Evolutionary conservation across 2,797 vertebrate genomes (phyloP), one percentile per base, ranked within the genome.

Genomic region (Sus cebifrons): DNA sequence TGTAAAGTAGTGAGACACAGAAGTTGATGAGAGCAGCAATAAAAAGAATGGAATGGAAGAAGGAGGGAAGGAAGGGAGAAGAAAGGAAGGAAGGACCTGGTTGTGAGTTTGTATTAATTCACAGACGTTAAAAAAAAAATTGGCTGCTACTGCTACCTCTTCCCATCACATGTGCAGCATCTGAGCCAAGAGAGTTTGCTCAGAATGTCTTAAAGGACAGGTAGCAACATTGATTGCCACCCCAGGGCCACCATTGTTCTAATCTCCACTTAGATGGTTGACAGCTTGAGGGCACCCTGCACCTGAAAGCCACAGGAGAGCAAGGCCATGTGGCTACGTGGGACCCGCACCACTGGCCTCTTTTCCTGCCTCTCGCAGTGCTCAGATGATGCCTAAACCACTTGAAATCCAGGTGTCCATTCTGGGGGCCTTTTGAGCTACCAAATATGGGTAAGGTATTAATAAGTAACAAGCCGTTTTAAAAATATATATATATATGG

Each of bases 291-390:
- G 23, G 23, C 0, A 8, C 32, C 64, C 32, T 15, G 21, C 9
- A 18, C 2, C 2, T 74, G 32, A 65, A 85, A 83, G 73, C 10
- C 8, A 2, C 10, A 13, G n/a, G 7, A 58, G 36, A 40, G 3
- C 29, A 40, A 67, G 36, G 67, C 40, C 73, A 6, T 20, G 0
- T 10, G 16, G 3, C 4, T 20, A 1, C 0, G 2, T 5, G 0
- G 1, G 23, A 23, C 71, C 2, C 44, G 5, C 3, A 49, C 8
- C 21, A 25, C 3, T 17, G 15, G 7, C 10, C 16, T 49, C 70
- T 15, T 18, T 9, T 12, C 29, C 67, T 49, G 10, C 82, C 3
- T 60, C 36, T 17, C 56, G 21, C 20, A 36, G 3, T 7, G 77
- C 52, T 32, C 17, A 11, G 32, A 60, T 1, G 20, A 79, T 27